phyloP scores from a whole-genome alignment of 2,113 vertebrate species.

The Ascaphus truei region DNA sequence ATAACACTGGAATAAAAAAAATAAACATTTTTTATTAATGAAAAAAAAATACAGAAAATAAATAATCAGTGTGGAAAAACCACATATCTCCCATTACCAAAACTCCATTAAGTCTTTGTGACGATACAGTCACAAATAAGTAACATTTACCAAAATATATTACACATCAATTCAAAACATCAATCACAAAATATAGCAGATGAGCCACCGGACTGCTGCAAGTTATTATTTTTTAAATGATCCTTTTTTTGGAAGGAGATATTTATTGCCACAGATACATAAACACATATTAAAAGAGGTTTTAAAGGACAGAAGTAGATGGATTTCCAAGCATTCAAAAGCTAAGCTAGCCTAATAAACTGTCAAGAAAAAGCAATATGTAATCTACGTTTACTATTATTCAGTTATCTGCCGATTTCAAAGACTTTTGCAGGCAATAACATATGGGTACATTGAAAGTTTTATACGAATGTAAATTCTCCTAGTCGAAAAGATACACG shows the following conservation, averaged over 20 bases:
- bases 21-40: no score
- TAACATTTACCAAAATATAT: no score
- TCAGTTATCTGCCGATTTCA: slow-evolving; percentile 40
- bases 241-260: neutral
- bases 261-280: neutral
- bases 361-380: neutral
- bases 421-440: slow-evolving; percentile 45
- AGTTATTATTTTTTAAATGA: no score
- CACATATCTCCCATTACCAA: no score
- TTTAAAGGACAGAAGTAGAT: neutral
- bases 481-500: slow-evolving; percentile 47
- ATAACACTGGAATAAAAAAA: no score
- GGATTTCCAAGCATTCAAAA: slow-evolving; percentile 3
- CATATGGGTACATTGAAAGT: slow-evolving; percentile 46
- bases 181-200: no score
- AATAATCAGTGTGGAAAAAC: no score
- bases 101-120: no score
- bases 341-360: neutral
- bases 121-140: no score
- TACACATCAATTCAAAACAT: no score
- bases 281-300: neutral
- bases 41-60: no score
- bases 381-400: slow-evolving; percentile 36
- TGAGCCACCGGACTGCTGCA: no score
- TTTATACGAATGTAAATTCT: slow-evolving; percentile 62